Base-by-base conservation (phyloP, 1,140 invertebrate genomes). In the Babylonia areolata region DNA sequence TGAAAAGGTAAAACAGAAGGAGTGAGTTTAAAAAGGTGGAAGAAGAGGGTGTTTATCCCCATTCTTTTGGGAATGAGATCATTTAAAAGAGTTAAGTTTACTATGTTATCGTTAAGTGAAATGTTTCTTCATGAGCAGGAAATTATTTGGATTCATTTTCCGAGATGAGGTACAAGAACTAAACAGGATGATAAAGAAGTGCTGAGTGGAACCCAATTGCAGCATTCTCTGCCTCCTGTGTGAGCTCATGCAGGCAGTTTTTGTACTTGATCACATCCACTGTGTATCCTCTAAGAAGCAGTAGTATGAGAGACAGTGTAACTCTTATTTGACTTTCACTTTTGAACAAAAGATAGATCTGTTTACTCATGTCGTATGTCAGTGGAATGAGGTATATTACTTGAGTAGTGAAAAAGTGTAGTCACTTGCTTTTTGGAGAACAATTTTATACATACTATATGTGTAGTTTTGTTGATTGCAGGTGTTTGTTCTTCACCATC, bases 261-360 rank as follows among this genome's bases (percentile, higher is more conserved):
- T 5, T 77, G 33, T 40, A 28, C 35, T 23, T 77, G 75, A 77
- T 77, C 75, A 77, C 58, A 64, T 64, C 28, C 58, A 64, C 58
- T 23, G 58, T 64, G 75, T 28, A 37, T 77, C 33, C 37, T 40
- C 31, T 33, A 37, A 15, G 33, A 37, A 37, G 75, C 6, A 37
- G 73, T 28, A 77, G 15, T 11, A 40, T 28, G 15, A 77, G 17
- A 37, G 31, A 37, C 35, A 20, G 37, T 77, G 75, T 15, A 23
- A 11, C 75, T 37, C 40, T 37, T 2, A 3, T 77, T 35, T 35
- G 35, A 37, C 75, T 37, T 77, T 40, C 33, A 20, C 20, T 28
- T 28, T 40, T 40, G 3, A 77, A 42, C 37, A 73, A 35, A 77
- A 40, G 75, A 37, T 15, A 77, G 75, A 77, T 77, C 75, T 77